Percentiles rank a stretch among this genome's conserved stretches.
These are phyloP conservation scores for Dasypus novemcinctus DNA, from an alignment of 2,113 vertebrate species.

Conservation along the genomic window DNA sequence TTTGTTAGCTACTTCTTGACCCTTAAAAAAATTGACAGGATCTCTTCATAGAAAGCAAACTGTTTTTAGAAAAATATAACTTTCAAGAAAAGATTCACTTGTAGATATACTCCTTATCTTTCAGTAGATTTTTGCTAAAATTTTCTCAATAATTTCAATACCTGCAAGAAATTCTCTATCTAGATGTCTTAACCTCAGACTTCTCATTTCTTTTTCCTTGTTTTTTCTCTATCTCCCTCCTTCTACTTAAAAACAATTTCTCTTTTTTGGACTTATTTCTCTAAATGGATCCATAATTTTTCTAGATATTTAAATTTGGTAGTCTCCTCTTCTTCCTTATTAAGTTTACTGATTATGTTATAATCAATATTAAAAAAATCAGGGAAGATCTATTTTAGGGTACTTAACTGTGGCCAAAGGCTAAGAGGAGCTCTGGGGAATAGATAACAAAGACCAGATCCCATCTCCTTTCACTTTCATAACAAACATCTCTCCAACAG, in stretches of 20 bases:
- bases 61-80: background rate
- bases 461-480: background rate
- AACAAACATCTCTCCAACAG: background rate
- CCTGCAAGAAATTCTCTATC: background rate
- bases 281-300: background rate
- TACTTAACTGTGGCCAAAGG: background rate
- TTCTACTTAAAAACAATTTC: background rate
- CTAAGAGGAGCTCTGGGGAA: background rate
- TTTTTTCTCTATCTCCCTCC: background rate
- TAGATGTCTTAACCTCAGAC: background rate
- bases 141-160: background rate
- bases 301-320: background rate
- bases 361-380: background rate
- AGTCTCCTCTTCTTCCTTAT: background rate
- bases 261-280: background rate
- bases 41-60: background rate
- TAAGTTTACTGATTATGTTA: constrained; percentile 7
- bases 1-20: background rate
- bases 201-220: constrained; percentile 1
- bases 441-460: background rate
- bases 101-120: background rate
- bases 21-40: background rate
- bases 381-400: background rate
- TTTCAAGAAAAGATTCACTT: background rate
- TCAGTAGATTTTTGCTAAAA: background rate